Base-by-base conservation (phyloP, 2,113 vertebrate species). In the Tauraco erythrolophus region DNA sequence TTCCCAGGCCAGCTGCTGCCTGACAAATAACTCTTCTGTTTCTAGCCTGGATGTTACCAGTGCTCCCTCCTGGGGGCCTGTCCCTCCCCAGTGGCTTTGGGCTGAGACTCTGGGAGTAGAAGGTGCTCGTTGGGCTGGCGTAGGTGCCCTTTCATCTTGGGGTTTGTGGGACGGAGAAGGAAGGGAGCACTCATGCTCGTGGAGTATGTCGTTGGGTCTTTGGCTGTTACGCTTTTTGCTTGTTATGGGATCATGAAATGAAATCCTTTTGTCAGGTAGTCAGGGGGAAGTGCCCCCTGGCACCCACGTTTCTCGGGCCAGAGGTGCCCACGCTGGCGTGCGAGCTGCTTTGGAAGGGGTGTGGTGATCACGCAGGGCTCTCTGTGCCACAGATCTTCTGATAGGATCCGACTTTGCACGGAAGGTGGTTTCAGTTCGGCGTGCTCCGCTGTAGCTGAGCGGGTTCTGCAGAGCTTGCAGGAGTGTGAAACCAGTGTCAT, bases 271-370 rank as follows among this genome's bases (percentile, higher is more conserved):
- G 4, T 45, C 53, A 10, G 54, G 31, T 11, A 9, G 13, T 28
- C 4, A 4, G 61, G 62, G 58, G 75, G 25, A 39, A 60, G n/a
- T 4, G 12, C 7, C 28, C 57, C 24, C 41, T 6, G 30, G 23
- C 4, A 6, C 35, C 64, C 1, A 2, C 21, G 37, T 65, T 37
- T 69, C 19, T 51, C 0, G 0, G 48, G 4, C 25, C 19, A 10
- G 43, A 74, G 25, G 45, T 4, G 30, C 10, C 35, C 10, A 1
- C 1, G 4, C 14, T 27, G 14, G 41, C 1, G 5, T 5, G 45
- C 3, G 61, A 60, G 51, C n/a, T 4, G 31, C 70, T 19, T 10
- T 17, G 27, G 60, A 53, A 10, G 37, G 69, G 61, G 13, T 25
- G 13, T 2, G 10, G 10, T 30, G 10, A 50, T 58, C 21, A 12